phyloP scores from a whole-genome alignment of 2,888 invertebrate genomes.

The Fragum fragum region DNA sequence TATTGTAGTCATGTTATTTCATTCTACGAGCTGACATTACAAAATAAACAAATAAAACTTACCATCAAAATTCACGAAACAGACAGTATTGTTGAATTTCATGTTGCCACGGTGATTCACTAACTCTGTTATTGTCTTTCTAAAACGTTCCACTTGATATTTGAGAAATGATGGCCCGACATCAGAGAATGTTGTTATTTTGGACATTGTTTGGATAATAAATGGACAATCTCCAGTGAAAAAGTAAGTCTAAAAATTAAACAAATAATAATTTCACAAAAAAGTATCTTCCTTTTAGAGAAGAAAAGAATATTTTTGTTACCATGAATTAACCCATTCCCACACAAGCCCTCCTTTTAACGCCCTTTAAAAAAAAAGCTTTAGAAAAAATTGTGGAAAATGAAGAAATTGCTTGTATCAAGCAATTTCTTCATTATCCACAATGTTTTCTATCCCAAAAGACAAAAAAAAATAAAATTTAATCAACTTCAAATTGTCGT shows the following conservation, averaged over 20 bases:
- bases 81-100: conserved; percentile 35
- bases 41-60: background rate
- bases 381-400: no score
- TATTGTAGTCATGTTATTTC: background rate
- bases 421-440: no score
- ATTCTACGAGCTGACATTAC: background rate
- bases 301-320: no score
- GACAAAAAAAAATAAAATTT: no score
- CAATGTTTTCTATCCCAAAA: no score
- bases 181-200: conserved; percentile 36
- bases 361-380: no score
- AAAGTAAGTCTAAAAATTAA: conserved; percentile 42
- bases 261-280: no score
- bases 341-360: no score
- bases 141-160: conserved; percentile 43
- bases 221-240: conserved; percentile 51
- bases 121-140: conserved; percentile 41
- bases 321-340: no score
- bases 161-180: conserved; percentile 33
- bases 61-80: conserved; percentile 53
- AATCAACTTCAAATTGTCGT: no score
- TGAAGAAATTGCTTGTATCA: no score
- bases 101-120: conserved; percentile 45
- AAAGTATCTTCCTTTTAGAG: background rate
- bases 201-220: conserved; percentile 58